Percentiles rank a stretch among this genome's conserved stretches.
Conservation (phyloP, 2,797 vertebrate genomes). For the Thaleichthys pacificus region DNA sequence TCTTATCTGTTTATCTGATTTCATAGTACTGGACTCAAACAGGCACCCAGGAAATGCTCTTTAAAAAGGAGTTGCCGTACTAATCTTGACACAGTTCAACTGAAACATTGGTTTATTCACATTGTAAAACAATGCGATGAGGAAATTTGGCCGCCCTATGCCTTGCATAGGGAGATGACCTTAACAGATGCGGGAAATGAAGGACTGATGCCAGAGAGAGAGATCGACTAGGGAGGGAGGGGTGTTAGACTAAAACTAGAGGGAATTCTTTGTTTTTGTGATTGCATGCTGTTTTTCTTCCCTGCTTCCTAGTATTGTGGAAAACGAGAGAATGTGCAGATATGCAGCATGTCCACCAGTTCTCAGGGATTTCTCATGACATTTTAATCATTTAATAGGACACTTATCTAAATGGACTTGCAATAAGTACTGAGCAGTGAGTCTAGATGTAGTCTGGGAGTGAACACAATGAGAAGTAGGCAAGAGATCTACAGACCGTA, state of each 20-base stretch:
- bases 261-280: constrained; percentile 51
- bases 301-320: constrained; percentile 10
- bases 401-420: not conserved
- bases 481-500: not conserved
- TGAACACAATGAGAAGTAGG: not conserved
- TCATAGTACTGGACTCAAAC: too few species aligned
- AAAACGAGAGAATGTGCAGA: not conserved
- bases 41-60: too few species aligned
- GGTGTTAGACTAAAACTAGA: constrained; percentile 21
- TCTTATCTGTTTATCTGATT: not conserved
- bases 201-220: constrained; percentile 43
- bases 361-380: too few species aligned
- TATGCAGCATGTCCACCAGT: not conserved
- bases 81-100: constrained; percentile 21
- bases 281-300: constrained; percentile 34
- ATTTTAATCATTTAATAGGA: not conserved
- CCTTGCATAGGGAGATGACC: constrained; percentile 34
- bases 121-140: constrained; percentile 37
- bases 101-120: constrained; percentile 32
- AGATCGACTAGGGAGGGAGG: constrained; percentile 5
- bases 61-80: not conserved
- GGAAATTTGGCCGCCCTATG: constrained; percentile 19
- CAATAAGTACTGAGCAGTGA: not conserved
- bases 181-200: constrained; percentile 64
- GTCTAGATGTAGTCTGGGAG: not conserved